Conservation (phyloP, 2,888 invertebrate species). For the Leucoma salicis region DNA sequence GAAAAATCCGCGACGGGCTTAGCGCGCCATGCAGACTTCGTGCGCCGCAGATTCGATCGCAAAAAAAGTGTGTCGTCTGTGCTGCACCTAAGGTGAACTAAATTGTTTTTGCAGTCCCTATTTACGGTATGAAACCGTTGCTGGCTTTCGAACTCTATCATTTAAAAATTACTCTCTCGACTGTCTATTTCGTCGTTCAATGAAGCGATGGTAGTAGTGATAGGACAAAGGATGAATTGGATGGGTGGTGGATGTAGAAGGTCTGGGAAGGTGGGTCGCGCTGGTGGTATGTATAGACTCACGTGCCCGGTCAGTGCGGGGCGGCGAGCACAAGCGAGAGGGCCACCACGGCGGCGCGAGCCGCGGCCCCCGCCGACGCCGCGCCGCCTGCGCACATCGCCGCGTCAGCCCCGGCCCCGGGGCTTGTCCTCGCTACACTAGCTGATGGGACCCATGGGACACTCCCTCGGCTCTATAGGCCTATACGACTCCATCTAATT, state of each 20-base stretch:
- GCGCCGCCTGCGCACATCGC: conserved; percentile 70
- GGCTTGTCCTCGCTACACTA: conserved; percentile 2
- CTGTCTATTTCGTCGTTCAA: conserved; percentile 18
- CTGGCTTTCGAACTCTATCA: too few relatives aligned
- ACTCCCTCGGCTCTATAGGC: too few relatives aligned
- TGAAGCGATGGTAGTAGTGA: conserved; percentile 26
- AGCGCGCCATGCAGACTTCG: too few relatives aligned
- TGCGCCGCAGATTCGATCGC: too few relatives aligned
- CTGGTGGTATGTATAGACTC: conserved; percentile 49
- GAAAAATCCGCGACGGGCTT: too few relatives aligned
- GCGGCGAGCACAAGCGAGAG: conserved; percentile 68
- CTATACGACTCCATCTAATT: too few relatives aligned
- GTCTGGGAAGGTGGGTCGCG: conserved; percentile 17
- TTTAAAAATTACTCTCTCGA: too few relatives aligned
- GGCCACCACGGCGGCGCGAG: conserved; percentile 63
- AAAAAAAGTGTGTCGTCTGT: too few relatives aligned
- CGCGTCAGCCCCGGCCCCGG: not conserved
- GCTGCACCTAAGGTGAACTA: too few relatives aligned
- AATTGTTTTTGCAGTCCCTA: too few relatives aligned
- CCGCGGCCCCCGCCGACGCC: conserved; percentile 61
- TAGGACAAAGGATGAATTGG: conserved; percentile 29
- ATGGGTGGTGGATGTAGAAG: conserved; percentile 11
- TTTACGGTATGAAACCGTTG: too few relatives aligned
- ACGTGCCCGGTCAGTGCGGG: conserved; percentile 78
- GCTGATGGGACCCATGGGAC: conserved; percentile 18